Evolutionary conservation across 2,113 vertebrate genomes (phyloP).

Genomic region (Delphinapterus leucas): DNA sequence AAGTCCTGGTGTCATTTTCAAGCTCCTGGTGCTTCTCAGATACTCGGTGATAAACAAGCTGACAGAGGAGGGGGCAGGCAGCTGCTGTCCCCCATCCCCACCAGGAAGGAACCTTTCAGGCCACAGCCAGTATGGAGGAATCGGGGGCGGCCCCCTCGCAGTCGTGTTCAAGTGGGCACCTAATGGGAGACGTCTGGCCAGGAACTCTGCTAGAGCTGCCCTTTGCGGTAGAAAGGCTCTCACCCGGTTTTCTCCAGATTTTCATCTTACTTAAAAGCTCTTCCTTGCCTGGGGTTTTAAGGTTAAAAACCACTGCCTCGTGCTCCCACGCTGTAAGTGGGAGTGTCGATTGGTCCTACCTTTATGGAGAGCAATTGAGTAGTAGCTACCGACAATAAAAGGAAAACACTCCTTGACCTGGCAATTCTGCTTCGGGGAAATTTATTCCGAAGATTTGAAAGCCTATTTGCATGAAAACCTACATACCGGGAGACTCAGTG

Average conservation of each 20-base stretch:
- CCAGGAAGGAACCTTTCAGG: background rate
- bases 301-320: constrained; percentile 46
- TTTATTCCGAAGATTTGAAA: fast-evolving
- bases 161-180: background rate
- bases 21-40: background rate
- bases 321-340: background rate
- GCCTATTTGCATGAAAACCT: fast-evolving
- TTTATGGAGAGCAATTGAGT: background rate
- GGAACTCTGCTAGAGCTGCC: background rate
- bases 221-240: background rate
- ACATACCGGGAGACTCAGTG: fast-evolving
- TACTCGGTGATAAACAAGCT: background rate
- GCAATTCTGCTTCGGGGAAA: background rate
- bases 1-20: background rate
- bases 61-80: background rate
- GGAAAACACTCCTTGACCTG: background rate
- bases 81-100: background rate
- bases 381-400: background rate
- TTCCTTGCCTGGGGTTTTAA: constrained; percentile 50
- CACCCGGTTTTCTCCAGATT: background rate
- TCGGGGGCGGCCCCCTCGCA: no score
- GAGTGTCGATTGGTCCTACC: background rate
- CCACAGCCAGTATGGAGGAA: background rate
- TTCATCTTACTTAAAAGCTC: constrained; percentile 62
- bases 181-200: background rate